These are phyloP conservation scores for Drosophila baimaii DNA, from an alignment of 1,140 invertebrate species.

Conservation along the genomic window DNA sequence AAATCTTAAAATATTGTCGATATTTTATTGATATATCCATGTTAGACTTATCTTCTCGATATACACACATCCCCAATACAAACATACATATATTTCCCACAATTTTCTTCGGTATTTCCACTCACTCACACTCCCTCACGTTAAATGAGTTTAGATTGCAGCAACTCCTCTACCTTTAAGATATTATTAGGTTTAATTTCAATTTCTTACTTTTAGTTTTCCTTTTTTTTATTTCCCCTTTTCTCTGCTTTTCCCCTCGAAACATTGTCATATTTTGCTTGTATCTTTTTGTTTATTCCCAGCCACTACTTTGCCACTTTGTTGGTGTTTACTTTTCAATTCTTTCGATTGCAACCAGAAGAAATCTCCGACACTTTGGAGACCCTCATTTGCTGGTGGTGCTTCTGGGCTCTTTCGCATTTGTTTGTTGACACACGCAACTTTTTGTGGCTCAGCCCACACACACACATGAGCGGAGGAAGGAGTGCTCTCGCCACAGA, in stretches of 20 bases:
- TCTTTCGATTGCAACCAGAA: conserved; percentile 19
- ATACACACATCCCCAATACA: too few relatives aligned
- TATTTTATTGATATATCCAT: too few relatives aligned
- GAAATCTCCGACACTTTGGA: conserved; percentile 7
- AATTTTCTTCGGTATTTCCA: conserved; percentile 6
- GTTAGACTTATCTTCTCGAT: too few relatives aligned
- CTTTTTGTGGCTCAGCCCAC: conserved; percentile 36
- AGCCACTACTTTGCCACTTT: conserved; percentile 25
- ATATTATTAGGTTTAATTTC: conserved; percentile 34
- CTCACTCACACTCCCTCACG: too few relatives aligned
- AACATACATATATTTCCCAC: too few relatives aligned
- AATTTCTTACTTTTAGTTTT: not conserved
- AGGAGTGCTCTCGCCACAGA: conserved; percentile 13
- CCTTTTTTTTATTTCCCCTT: not conserved
- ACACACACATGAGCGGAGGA: conserved; percentile 11
- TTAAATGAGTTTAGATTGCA: conserved; percentile 7
- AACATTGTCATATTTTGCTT: conserved; percentile 20
- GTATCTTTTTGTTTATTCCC: conserved; percentile 12
- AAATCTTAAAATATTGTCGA: too few relatives aligned
- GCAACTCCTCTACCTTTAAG: not conserved
- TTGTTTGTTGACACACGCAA: conserved; percentile 48
- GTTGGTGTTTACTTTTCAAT: conserved; percentile 39
- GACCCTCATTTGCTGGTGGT: not conserved
- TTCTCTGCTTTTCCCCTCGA: not conserved
- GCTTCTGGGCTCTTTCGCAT: conserved; percentile 2